Conservation (phyloP, 2,888 invertebrate genomes). For the Eudasyphora cyanicolor region DNA sequence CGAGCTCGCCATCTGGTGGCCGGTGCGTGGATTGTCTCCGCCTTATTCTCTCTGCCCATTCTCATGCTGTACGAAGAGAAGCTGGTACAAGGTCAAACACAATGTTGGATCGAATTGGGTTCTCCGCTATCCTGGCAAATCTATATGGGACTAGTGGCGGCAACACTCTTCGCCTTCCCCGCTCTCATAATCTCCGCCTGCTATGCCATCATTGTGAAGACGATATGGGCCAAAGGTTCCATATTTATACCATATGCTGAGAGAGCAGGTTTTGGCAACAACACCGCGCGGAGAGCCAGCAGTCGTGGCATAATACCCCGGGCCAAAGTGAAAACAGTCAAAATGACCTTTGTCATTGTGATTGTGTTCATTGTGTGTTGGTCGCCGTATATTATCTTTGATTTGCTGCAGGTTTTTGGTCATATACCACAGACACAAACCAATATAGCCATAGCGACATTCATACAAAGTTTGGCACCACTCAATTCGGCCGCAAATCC, state of each 20-base stretch:
- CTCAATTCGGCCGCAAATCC: slow-evolving; percentile 97
- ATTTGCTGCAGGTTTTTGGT: slow-evolving; percentile 93
- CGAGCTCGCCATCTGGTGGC: slow-evolving; percentile 89
- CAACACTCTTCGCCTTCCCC: slow-evolving; percentile 91
- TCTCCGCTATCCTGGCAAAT: slow-evolving; percentile 90
- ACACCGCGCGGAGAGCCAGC: slow-evolving; percentile 88
- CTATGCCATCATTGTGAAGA: slow-evolving; percentile 93
- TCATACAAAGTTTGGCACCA: slow-evolving; percentile 94
- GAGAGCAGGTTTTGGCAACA: slow-evolving; percentile 77
- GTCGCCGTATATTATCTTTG: slow-evolving; percentile 97
- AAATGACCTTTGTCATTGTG: slow-evolving; percentile 98
- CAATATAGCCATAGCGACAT: slow-evolving; percentile 91
- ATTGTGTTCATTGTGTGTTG: slow-evolving; percentile 96
- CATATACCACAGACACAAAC: slow-evolving; percentile 89
- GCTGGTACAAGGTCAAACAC: slow-evolving; percentile 87
- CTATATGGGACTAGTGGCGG: slow-evolving; percentile 91
- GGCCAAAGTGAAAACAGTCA: slow-evolving; percentile 97
- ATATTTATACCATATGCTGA: slow-evolving; percentile 77
- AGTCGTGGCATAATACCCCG: slow-evolving; percentile 95
- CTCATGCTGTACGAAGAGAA: slow-evolving; percentile 90
- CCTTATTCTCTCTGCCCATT: slow-evolving; percentile 90
- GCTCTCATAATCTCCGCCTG: slow-evolving; percentile 93
- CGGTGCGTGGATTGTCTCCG: slow-evolving; percentile 91
- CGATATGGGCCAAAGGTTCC: slow-evolving; percentile 91
- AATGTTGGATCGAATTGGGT: slow-evolving; percentile 94